phyloP scores from a whole-genome alignment of 2,113 vertebrate species.

The Crocuta crocuta region DNA sequence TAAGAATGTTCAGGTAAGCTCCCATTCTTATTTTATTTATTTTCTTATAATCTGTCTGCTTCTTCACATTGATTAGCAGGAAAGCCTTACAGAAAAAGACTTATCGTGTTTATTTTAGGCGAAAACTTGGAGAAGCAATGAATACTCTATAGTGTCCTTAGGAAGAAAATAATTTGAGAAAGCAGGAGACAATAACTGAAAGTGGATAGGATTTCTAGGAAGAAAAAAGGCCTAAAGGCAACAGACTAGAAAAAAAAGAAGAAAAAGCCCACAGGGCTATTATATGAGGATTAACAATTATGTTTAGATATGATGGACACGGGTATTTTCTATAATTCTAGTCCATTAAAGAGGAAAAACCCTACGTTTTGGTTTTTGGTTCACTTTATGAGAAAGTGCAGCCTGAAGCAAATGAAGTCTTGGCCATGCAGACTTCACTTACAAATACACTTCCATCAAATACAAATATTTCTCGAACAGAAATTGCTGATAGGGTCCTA shows the following conservation, averaged over 20 bases:
- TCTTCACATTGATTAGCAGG: not conserved
- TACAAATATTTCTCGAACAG: not conserved
- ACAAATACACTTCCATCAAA: not conserved
- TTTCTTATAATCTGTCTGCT: conserved; percentile 25
- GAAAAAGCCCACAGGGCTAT: not conserved
- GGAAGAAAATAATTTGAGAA: not conserved
- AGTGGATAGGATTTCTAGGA: not conserved
- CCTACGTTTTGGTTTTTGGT: not conserved
- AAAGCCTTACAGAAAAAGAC: conserved; percentile 9
- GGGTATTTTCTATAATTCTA: conserved; percentile 47
- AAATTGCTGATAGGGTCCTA: not conserved
- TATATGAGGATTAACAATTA: conserved; percentile 37
- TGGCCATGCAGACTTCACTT: not conserved
- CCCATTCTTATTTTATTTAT: conserved; percentile 21
- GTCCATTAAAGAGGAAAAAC: not conserved
- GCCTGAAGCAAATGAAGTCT: conserved; percentile 16
- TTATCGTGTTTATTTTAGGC: conserved; percentile 42
- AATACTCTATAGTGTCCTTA: not conserved
- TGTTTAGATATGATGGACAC: not conserved
- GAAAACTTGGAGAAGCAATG: not conserved
- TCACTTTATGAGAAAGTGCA: not conserved
- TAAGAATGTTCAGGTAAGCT: not conserved
- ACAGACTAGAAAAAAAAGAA: not conserved
- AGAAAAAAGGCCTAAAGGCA: not conserved
- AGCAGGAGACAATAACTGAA: not conserved